Percentiles rank a stretch among this genome's conserved stretches.
Evolutionary conservation across 2,888 invertebrate genomes (phyloP).

Genomic region (Sussaba pulchella): DNA sequence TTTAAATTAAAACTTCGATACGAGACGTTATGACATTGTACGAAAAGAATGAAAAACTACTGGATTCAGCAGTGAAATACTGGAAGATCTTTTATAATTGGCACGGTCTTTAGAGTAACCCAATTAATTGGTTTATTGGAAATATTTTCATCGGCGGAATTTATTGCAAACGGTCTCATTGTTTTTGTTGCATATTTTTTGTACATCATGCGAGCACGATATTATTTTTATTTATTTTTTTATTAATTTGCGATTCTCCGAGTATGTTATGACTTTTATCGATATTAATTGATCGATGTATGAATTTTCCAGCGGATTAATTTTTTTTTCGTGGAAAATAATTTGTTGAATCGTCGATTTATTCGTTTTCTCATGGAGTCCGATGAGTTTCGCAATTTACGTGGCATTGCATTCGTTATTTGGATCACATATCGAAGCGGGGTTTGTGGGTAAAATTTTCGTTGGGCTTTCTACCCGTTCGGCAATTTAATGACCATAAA

Average conservation of each 20-base stretch:
- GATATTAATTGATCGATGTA: background rate
- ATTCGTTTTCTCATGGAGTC: slow-evolving; percentile 4
- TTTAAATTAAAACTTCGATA: background rate
- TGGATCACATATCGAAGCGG: slow-evolving; percentile 24
- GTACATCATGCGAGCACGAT: no score
- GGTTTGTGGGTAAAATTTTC: slow-evolving; percentile 31
- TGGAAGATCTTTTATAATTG: slow-evolving; percentile 1
- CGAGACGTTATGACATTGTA: background rate
- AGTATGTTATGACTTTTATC: no score
- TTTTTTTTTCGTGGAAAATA: background rate
- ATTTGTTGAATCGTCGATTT: background rate
- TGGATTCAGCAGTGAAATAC: background rate
- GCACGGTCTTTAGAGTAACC: background rate
- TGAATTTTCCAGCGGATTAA: background rate
- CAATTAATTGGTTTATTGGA: background rate
- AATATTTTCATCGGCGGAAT: background rate
- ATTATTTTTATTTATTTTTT: no score
- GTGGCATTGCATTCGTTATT: slow-evolving; percentile 24
- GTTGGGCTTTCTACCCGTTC: slow-evolving; percentile 28
- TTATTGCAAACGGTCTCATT: background rate
- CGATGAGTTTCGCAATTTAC: background rate
- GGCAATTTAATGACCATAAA: slow-evolving; percentile 24
- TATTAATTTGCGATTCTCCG: no score
- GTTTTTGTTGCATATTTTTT: background rate
- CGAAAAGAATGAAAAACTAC: background rate